A percentile compares a stretch with the other conserved stretches of the same genome.
Evolutionary conservation across 2,797 vertebrate genomes (phyloP).

Genomic region (Scolopax rusticola): DNA sequence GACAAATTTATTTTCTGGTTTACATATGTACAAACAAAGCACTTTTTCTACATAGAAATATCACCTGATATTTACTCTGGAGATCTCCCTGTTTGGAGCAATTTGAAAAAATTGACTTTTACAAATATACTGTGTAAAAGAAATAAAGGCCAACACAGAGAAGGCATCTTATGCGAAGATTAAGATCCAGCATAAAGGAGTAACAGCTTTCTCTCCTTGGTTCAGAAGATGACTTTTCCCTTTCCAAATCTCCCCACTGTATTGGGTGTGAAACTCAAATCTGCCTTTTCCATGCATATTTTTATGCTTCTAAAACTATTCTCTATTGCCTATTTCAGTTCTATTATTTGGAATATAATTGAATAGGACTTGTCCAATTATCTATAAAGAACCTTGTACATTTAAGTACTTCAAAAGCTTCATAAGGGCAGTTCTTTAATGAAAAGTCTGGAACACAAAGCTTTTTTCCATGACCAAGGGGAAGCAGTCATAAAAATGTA

Average conservation of each 20-base stretch:
- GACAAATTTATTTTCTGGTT: not conserved
- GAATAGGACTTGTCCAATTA: not conserved
- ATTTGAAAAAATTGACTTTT: not conserved
- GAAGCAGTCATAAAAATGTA: not conserved
- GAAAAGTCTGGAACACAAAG: not conserved
- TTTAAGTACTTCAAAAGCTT: not conserved
- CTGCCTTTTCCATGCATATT: not conserved
- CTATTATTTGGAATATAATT: not conserved
- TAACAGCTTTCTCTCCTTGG: not conserved
- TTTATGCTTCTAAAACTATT: not conserved
- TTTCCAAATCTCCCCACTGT: not conserved
- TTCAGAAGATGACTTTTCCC: not conserved
- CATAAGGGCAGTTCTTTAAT: not conserved
- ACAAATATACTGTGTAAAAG: fast-evolving
- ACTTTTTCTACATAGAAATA: not conserved
- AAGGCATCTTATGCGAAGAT: not conserved
- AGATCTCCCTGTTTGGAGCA: not conserved
- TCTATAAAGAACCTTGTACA: not conserved
- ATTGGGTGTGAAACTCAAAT: not conserved
- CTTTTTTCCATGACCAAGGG: not conserved
- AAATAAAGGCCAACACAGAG: not conserved
- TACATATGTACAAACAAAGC: not conserved
- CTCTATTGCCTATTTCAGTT: not conserved
- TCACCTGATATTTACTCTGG: not conserved
- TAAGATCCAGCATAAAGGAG: not conserved